Percentiles rank a stretch among this genome's conserved stretches.
These are phyloP conservation scores for Agrochola lychnidis DNA, from an alignment of 2,888 invertebrate genomes.

Conservation along the genomic window DNA sequence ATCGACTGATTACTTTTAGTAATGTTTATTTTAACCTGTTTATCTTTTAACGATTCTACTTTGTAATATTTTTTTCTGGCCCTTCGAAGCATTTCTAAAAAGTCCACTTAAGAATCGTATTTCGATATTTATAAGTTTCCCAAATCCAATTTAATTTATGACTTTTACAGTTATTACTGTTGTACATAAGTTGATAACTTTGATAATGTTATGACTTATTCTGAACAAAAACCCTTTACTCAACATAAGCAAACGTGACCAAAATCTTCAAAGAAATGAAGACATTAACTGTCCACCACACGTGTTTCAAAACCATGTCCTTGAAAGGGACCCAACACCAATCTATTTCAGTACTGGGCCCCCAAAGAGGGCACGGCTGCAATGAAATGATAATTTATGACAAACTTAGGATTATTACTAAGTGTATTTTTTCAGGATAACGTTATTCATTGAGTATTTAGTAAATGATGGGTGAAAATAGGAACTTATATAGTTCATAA, in stretches of 20 bases:
- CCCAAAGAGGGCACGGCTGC: constrained; percentile 63
- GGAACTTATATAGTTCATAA: not conserved
- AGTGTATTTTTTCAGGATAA: constrained; percentile 33
- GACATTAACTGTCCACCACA: constrained; percentile 70
- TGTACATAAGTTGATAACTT: not conserved
- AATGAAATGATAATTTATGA: constrained; percentile 72
- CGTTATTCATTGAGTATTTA: constrained; percentile 14
- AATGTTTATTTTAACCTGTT: not conserved
- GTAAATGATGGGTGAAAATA: constrained; percentile 13
- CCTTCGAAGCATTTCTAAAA: not conserved
- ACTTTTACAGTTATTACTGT: not conserved
- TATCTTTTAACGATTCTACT: not conserved
- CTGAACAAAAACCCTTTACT: not conserved
- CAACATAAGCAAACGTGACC: not conserved
- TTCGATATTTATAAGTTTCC: not conserved
- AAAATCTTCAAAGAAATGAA: constrained; percentile 19
- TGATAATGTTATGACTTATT: not conserved
- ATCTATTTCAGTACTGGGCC: constrained; percentile 76
- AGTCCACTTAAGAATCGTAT: not conserved
- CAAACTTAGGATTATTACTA: constrained; percentile 36
- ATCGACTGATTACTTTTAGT: not conserved
- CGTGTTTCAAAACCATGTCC: constrained; percentile 74
- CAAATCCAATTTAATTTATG: no score
- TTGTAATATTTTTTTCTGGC: not conserved
- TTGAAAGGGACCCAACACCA: constrained; percentile 73